Conservation (phyloP, 2,797 vertebrate species). For the Menidia menidia region DNA sequence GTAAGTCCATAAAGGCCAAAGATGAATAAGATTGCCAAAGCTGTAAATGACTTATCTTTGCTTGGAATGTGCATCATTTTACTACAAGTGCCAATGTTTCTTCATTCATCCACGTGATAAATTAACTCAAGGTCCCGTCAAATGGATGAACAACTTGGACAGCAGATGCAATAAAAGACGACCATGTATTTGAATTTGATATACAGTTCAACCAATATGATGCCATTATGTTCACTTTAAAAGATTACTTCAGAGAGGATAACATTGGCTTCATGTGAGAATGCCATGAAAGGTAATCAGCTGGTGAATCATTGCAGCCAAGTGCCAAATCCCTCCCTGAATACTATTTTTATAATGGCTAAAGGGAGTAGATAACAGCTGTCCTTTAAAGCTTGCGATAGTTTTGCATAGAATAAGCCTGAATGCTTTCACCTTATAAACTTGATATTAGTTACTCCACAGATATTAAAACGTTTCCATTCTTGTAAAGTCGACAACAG, state of each 20-base stretch:
- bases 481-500: not conserved
- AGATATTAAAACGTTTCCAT: not conserved
- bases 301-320: not conserved
- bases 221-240: no score
- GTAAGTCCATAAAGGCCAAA: slow-evolving; percentile 34
- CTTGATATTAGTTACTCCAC: not conserved
- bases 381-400: not conserved
- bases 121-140: no score
- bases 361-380: slow-evolving; percentile 16
- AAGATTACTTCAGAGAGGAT: not conserved
- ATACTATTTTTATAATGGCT: slow-evolving; percentile 25
- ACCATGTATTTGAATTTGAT: no score
- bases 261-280: not conserved
- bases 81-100: not conserved
- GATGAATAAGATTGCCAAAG: slow-evolving; percentile 52
- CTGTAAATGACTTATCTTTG: not conserved
- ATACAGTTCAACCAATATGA: no score
- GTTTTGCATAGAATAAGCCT: not conserved
- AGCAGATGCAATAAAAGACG: no score
- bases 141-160: no score
- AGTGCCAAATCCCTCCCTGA: not conserved
- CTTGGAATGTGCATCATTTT: not conserved
- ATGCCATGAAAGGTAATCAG: not conserved
- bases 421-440: not conserved
- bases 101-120: not conserved